These are phyloP conservation scores for Sinocyclocheilus anophthalmus DNA, from an alignment of 2,113 vertebrate genomes.

Conservation along the genomic window DNA sequence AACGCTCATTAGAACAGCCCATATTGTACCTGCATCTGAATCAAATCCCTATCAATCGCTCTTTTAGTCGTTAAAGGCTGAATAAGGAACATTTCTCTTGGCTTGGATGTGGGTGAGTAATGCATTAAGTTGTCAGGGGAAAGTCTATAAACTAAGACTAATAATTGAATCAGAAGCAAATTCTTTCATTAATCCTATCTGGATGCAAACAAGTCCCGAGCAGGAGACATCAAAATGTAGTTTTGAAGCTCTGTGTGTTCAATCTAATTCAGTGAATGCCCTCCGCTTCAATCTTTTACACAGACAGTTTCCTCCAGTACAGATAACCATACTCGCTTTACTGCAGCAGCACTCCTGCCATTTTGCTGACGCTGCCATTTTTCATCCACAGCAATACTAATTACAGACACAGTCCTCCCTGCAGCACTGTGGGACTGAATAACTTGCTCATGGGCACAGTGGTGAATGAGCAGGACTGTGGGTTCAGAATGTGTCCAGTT, in stretches of 20 bases:
- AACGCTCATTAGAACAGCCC: constrained; percentile 52
- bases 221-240: constrained; percentile 14
- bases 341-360: constrained; percentile 13
- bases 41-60: constrained; percentile 27
- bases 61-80: constrained; percentile 20
- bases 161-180: constrained; percentile 15
- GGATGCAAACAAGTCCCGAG: not conserved
- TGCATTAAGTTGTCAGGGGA: not conserved
- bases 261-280: not conserved
- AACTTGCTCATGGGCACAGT: constrained; percentile 11
- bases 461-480: not conserved
- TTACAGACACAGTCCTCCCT: constrained; percentile 19
- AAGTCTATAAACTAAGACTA: constrained; percentile 11
- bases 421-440: constrained; percentile 27
- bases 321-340: constrained; percentile 15
- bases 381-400: constrained; percentile 37
- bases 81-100: constrained; percentile 46
- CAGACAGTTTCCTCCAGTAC: constrained; percentile 4
- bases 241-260: constrained; percentile 9
- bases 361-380: constrained; percentile 28
- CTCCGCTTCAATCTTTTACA: constrained; percentile 18
- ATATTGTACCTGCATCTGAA: constrained; percentile 37
- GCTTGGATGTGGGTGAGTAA: not conserved
- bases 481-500: not conserved
- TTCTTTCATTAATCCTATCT: constrained; percentile 16